Evolutionary conservation across 2,113 vertebrate species (phyloP), one percentile per base, ranked within the genome.

Genomic region (Aix galericulata): DNA sequence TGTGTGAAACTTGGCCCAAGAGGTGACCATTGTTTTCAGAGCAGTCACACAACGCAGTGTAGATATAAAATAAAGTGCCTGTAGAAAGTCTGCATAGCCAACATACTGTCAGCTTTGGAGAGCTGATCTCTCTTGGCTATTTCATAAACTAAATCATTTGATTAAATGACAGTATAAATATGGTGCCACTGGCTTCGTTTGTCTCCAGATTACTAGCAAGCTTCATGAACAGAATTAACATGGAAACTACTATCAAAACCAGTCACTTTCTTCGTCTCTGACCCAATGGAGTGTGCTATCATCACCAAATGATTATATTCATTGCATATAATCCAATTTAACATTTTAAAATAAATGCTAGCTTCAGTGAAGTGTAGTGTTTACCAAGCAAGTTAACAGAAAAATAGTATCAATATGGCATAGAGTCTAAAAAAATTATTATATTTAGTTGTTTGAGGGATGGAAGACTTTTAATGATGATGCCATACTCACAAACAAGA

Each of bases 291-390:
- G 75, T 88, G 59, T 42, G 38, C 16, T 74, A 74, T 86, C 80
- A 94, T 96, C 91, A 95, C 77, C 69, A 96, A 94, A 94, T 92
- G 26, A 96, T 95, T 38, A 14, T 93, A 97, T 94, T 94, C 89
- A 97, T 94, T 95, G 62, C 86, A 94, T 76, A 85, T 93, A 92
- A 88, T 84, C 62, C 76, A 38, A 89, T 94, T 89, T 62, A 88
- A 94, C 94, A 67, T 48, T 91, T 68, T 50, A 58, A 77, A 96
- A 95, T 88, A 93, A 89, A 96, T 89, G 87, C 82, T 97, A 94
- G 93, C 59, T 88, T 86, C 66, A 74, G 9, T 78, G 50, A 97
- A 90, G 59, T 68, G 36, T 86, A 75, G 80, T 87, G 32, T 91
- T 96, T 96, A 82, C 60, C 92, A 78, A 18, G 5, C 86, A 93